These are phyloP conservation scores for Acleris cristana DNA, from an alignment of 2,888 invertebrate species.

Conservation along the genomic window DNA sequence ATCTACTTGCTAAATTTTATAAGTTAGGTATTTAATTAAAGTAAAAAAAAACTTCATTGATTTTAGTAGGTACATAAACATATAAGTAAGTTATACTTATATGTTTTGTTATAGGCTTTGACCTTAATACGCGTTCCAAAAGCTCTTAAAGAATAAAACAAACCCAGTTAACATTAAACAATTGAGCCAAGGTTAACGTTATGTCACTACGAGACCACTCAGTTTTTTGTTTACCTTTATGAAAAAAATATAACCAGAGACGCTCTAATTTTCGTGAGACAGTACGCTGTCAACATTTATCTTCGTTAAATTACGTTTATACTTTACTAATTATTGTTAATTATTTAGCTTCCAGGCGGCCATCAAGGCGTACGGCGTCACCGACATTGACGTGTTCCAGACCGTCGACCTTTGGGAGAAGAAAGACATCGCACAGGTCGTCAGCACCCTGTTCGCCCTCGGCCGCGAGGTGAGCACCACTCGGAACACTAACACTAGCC, in stretches of 20 bases:
- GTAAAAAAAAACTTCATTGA: no score
- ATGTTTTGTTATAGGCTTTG: no score
- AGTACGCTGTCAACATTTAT: neutral
- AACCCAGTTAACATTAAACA: no score
- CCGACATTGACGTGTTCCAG: constrained; percentile 96
- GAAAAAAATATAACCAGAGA: neutral
- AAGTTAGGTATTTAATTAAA: no score
- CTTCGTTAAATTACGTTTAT: neutral
- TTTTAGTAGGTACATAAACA: no score
- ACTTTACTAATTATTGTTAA: constrained; percentile 8
- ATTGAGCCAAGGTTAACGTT: no score
- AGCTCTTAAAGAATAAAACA: no score
- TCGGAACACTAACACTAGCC: constrained; percentile 19
- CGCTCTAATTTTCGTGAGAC: neutral
- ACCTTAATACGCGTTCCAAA: no score
- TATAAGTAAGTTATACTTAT: no score
- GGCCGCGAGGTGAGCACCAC: constrained; percentile 88
- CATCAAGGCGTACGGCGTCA: constrained; percentile 93
- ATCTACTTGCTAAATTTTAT: no score
- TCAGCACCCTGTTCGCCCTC: constrained; percentile 92
- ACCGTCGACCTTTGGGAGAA: constrained; percentile 98
- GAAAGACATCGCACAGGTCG: constrained; percentile 94
- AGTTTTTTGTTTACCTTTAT: no score
- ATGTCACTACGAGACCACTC: no score
- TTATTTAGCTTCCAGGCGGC: constrained; percentile 90